A percentile compares a stretch with the other conserved stretches of the same genome.
These are phyloP conservation scores for Liodrosophila aerea DNA, from an alignment of 2,888 invertebrate genomes.

Conservation along the genomic window DNA sequence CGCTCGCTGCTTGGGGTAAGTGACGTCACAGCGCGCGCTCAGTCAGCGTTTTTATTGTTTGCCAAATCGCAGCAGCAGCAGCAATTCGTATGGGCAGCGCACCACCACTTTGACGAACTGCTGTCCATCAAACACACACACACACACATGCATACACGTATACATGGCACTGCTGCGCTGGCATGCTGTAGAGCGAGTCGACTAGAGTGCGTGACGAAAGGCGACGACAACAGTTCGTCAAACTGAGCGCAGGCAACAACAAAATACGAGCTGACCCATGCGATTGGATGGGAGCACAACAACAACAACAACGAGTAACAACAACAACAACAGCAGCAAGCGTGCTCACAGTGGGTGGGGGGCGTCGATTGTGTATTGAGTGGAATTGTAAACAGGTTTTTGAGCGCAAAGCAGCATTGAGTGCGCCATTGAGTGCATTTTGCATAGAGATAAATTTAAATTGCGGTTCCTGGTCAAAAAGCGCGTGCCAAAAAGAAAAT, in stretches of 20 bases:
- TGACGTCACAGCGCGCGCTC: constrained; percentile 61
- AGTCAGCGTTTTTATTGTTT: constrained; percentile 55
- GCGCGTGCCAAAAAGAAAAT: constrained; percentile 46
- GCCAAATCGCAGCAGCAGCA: constrained; percentile 40
- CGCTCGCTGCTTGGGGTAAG: constrained; percentile 30
- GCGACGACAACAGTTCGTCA: constrained; percentile 78
- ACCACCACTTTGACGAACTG: constrained; percentile 80
- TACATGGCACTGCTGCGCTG: constrained; percentile 30
- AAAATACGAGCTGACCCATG: constrained; percentile 60
- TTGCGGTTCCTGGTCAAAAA: constrained; percentile 45
- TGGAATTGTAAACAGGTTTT: constrained; percentile 11
- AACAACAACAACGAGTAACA: constrained; percentile 34
- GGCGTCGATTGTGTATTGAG: constrained; percentile 19
- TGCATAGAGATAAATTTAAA: constrained; percentile 19
- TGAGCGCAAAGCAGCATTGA: constrained; percentile 54
- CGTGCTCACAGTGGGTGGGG: constrained; percentile 55
- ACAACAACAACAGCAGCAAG: constrained; percentile 37
- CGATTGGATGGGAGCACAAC: constrained; percentile 63
- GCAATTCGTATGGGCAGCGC: constrained; percentile 31
- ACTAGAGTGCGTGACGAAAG: constrained; percentile 65
- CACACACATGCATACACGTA: not conserved
- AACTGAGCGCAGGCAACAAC: constrained; percentile 49
- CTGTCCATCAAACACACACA: constrained; percentile 74
- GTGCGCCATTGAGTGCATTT: constrained; percentile 23
- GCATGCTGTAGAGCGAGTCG: constrained; percentile 55